phyloP scores from a whole-genome alignment of 2,888 invertebrate species.

The Drosophila testacea region DNA sequence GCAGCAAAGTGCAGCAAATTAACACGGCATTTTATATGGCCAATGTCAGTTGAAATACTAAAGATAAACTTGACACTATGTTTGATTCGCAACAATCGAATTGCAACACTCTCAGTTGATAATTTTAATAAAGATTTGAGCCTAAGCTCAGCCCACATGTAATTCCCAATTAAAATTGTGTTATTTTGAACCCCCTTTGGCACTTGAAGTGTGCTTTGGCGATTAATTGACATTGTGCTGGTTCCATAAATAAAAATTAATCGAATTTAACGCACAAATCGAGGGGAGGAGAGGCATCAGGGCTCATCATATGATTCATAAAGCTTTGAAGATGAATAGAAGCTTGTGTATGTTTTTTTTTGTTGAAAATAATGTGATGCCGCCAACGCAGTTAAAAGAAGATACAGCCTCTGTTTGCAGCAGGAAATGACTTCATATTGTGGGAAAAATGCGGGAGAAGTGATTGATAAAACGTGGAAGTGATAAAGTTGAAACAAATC shows the following conservation, averaged over 20 bases:
- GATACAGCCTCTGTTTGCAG: slow-evolving; percentile 1
- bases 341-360: not conserved
- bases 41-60: slow-evolving; percentile 40
- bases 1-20: slow-evolving; percentile 68
- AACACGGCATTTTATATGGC: slow-evolving; percentile 41
- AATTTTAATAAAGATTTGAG: slow-evolving; percentile 48
- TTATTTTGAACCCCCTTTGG: slow-evolving; percentile 51
- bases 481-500: slow-evolving; percentile 46
- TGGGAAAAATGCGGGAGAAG: slow-evolving; percentile 37
- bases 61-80: slow-evolving; percentile 4
- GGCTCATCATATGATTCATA: slow-evolving; percentile 47
- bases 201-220: slow-evolving; percentile 33
- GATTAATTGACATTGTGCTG: slow-evolving; percentile 75
- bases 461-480: slow-evolving; percentile 40
- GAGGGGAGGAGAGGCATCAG: not conserved
- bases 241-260: slow-evolving; percentile 63
- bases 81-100: slow-evolving; percentile 13
- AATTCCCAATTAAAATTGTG: slow-evolving; percentile 30
- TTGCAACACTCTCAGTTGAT: slow-evolving; percentile 38
- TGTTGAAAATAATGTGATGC: slow-evolving; percentile 23
- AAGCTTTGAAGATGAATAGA: slow-evolving; percentile 36
- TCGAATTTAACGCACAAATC: slow-evolving; percentile 59
- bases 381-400: slow-evolving; percentile 42
- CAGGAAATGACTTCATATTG: slow-evolving; percentile 55
- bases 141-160: slow-evolving; percentile 25